Base-by-base conservation (phyloP, 2,797 vertebrate species). In the Anniella stebbinsi region DNA sequence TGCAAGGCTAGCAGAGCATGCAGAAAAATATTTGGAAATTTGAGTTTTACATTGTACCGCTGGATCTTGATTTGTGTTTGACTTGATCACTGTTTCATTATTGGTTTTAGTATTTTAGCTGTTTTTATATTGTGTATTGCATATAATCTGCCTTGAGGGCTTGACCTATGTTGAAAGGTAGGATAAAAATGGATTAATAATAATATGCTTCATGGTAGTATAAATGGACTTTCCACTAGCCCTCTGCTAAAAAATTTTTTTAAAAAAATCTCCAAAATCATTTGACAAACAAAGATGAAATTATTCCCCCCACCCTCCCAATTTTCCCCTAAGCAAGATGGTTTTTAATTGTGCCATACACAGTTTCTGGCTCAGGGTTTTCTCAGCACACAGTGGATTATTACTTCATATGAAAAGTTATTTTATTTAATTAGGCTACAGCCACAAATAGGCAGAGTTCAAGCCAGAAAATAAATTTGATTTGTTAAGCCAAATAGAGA, bases 391-490 rank as follows among this genome's bases (percentile, higher is more conserved):
- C 57, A 81, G 36, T 48, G 30, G 54, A 48, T 90, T 86, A 88
- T 78, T 90, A 86, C 72, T 73, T 90, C 36, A 80, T 51, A 36
- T 86, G 80, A 73, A 88, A 75, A 85, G 78, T 45, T 54, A 23
- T 90, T 90, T 86, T 82, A 84, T 88, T 91, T 91, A 90, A 88
- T 83, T 86, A 90, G 54, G 57, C 38, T 88, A n/a, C 38, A 80
- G 45, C 60, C 60, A 88, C 78, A 70, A 88, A 91, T 76, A 86
- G 77, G 28, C 54, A 90, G 70, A 73, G 11, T 70, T 84, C 30
- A 63, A 76, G 84, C 67, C 83, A 88, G 76, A 25, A 84, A 89
- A 86, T 88, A 88, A 89, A 92, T 87, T 76, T 89, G 75, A 92
- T 90, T 84, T 91, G n/a, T 89, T 78, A 83, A 85, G 63, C 28